Conservation (phyloP, 2,797 vertebrate genomes). For the Epinephelus malabaricus region DNA sequence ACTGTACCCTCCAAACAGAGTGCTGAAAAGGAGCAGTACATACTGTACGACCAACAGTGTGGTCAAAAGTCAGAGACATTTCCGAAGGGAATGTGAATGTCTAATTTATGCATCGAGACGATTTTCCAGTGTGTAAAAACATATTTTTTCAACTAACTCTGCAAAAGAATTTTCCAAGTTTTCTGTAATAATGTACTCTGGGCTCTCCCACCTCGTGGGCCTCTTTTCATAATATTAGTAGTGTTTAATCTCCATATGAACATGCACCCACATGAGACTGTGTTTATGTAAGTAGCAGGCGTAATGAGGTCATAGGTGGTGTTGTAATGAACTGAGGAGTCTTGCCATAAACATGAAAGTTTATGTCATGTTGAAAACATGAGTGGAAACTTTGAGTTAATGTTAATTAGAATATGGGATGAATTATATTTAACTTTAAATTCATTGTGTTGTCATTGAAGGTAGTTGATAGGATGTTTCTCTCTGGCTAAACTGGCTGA, state of each 20-base stretch:
- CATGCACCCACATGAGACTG: slow-evolving; percentile 29
- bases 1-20: background rate
- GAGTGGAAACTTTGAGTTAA: slow-evolving; percentile 21
- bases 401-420: background rate
- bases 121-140: background rate
- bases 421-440: background rate
- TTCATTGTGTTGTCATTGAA: background rate
- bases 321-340: slow-evolving; percentile 4
- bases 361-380: slow-evolving; percentile 33
- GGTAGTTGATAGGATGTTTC: background rate
- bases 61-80: background rate
- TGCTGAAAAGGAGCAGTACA: background rate
- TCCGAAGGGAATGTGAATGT: background rate
- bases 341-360: slow-evolving; percentile 33
- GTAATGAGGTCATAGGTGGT: slow-evolving; percentile 2
- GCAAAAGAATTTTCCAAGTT: background rate
- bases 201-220: background rate
- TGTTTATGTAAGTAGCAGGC: slow-evolving; percentile 18
- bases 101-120: slow-evolving; percentile 13
- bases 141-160: background rate
- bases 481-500: too few species aligned
- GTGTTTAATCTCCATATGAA: slow-evolving; percentile 21
- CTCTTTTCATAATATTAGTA: slow-evolving; percentile 36
- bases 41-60: background rate
- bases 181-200: background rate